Conservation (phyloP, 2,888 invertebrate species). For the Thysanoteuthis rhombus region DNA sequence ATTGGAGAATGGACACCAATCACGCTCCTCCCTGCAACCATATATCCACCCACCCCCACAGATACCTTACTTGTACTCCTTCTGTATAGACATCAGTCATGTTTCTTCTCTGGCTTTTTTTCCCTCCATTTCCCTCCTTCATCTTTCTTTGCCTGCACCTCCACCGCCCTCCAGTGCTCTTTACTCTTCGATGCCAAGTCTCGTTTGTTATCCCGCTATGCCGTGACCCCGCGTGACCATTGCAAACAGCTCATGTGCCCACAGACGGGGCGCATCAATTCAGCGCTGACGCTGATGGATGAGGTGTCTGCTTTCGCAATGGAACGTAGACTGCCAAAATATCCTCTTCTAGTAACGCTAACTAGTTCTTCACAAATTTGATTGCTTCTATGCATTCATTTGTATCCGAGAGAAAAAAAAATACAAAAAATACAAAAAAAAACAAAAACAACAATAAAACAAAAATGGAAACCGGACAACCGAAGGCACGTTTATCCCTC, state of each 20-base stretch:
- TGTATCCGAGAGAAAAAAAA: background rate
- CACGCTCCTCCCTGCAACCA: too few species aligned
- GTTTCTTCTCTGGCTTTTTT: background rate
- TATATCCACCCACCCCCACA: too few species aligned
- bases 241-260: background rate
- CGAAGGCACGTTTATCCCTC: too few species aligned
- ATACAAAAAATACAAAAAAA: too few species aligned
- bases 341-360: background rate
- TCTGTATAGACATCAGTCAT: too few species aligned
- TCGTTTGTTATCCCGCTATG: background rate
- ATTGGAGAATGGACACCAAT: too few species aligned
- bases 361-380: background rate
- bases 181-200: background rate
- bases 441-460: too few species aligned
- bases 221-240: background rate
- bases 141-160: background rate
- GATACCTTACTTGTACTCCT: too few species aligned
- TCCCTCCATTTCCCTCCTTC: background rate
- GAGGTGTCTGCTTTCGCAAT: background rate
- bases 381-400: background rate
- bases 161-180: background rate
- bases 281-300: background rate
- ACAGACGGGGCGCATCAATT: background rate
- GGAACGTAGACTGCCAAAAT: background rate
- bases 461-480: too few species aligned